phyloP scores from a whole-genome alignment of 2,888 invertebrate genomes.

The Margaritifera margaritifera region DNA sequence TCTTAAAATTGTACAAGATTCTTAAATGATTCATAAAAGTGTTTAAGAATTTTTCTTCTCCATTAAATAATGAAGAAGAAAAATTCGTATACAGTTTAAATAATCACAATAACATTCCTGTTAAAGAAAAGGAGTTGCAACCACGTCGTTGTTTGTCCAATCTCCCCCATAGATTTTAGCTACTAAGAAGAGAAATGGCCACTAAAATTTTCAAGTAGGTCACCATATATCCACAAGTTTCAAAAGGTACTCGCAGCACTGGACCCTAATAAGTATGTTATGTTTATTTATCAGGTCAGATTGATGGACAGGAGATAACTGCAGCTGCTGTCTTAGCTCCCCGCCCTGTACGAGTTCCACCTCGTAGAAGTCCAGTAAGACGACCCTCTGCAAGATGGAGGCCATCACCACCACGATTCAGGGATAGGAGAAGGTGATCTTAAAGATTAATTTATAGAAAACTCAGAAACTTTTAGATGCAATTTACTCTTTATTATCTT shows the following conservation, averaged over 20 bases:
- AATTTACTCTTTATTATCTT: no score
- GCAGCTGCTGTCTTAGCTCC: slow-evolving; percentile 91
- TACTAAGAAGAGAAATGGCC: neutral
- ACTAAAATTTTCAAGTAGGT: no score
- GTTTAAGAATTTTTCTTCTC: no score
- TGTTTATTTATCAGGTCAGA: slow-evolving; percentile 80
- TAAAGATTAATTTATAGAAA: neutral
- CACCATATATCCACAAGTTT: no score
- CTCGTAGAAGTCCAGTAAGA: slow-evolving; percentile 56
- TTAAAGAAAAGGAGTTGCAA: no score
- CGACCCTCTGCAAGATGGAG: slow-evolving; percentile 61
- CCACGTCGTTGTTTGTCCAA: no score
- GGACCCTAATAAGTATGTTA: neutral
- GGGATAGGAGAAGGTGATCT: slow-evolving; percentile 61
- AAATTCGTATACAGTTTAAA: no score
- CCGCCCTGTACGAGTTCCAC: slow-evolving; percentile 62
- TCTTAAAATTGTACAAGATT: no score
- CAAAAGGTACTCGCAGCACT: neutral
- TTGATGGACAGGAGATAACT: slow-evolving; percentile 96
- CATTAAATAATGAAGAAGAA: no score
- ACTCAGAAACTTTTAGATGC: no score
- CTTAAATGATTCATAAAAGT: no score
- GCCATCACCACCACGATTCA: slow-evolving; percentile 62
- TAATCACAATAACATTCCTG: no score
- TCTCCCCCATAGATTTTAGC: neutral